Evolutionary conservation across 2,888 invertebrate species (phyloP).

Genomic region (Sinohyriopsis cumingii): DNA sequence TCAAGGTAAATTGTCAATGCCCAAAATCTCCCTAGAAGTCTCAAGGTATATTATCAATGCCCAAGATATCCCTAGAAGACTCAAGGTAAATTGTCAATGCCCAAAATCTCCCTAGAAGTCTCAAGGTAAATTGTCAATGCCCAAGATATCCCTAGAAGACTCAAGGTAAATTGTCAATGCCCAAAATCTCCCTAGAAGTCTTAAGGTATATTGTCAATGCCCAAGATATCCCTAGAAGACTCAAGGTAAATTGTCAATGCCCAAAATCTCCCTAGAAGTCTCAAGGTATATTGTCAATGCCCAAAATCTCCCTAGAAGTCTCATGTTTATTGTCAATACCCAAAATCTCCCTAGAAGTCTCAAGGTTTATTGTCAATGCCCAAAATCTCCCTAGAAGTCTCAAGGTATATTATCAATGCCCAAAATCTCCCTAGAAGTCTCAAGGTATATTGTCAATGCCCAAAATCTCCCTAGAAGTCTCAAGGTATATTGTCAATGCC

Average conservation of each 20-base stretch:
- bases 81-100: constrained; percentile 46
- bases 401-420: constrained; percentile 45
- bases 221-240: constrained; percentile 56
- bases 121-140: constrained; percentile 46
- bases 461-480: constrained; percentile 53
- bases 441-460: constrained; percentile 45
- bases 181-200: constrained; percentile 51
- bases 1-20: constrained; percentile 46
- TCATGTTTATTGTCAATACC: constrained; percentile 45
- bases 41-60: constrained; percentile 45
- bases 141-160: constrained; percentile 57
- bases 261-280: constrained; percentile 42
- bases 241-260: constrained; percentile 53
- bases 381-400: constrained; percentile 53
- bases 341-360: constrained; percentile 53
- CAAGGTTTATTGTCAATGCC: constrained; percentile 45
- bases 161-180: constrained; percentile 46
- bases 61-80: constrained; percentile 52
- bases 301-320: constrained; percentile 53
- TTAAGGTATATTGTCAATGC: constrained; percentile 52
- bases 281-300: constrained; percentile 46
- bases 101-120: constrained; percentile 53
- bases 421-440: constrained; percentile 53
- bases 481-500: constrained; percentile 45
- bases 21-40: constrained; percentile 57